Conservation (phyloP, 2,797 vertebrate species). For the Argyrosomus regius region DNA sequence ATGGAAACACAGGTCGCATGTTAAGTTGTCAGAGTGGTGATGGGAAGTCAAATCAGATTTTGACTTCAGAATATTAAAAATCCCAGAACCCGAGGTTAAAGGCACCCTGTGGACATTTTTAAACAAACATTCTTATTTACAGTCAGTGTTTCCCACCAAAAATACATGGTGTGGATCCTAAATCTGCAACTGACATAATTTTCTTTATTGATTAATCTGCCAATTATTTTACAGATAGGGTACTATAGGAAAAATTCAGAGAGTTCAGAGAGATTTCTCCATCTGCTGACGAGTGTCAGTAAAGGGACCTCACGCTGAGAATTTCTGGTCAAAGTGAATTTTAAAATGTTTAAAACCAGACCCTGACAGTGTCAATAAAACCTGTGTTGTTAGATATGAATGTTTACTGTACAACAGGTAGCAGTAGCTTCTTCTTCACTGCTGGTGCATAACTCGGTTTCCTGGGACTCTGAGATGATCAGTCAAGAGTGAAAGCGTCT, state of each 20-base stretch:
- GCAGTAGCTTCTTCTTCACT: neutral
- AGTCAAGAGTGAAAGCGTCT: neutral
- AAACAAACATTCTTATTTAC: neutral
- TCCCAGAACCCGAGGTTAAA: neutral
- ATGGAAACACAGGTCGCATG: neutral
- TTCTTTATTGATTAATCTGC: neutral
- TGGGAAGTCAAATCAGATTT: neutral
- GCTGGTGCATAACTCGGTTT: neutral
- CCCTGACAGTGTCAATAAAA: neutral
- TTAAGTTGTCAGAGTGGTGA: neutral
- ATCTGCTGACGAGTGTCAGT: neutral
- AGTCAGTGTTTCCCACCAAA: neutral
- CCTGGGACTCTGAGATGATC: neutral
- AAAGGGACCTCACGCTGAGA: neutral
- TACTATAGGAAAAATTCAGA: too few relatives aligned
- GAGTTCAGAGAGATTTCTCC: neutral
- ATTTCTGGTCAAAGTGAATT: neutral
- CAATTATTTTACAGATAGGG: neutral
- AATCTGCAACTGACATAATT: neutral
- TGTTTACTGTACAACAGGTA: neutral
- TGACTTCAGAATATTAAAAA: neutral
- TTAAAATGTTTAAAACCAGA: neutral
- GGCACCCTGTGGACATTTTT: neutral
- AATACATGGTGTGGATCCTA: neutral
- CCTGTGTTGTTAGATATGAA: neutral